phyloP scores from a whole-genome alignment of 1,140 invertebrate genomes.

The Ruditapes philippinarum region DNA sequence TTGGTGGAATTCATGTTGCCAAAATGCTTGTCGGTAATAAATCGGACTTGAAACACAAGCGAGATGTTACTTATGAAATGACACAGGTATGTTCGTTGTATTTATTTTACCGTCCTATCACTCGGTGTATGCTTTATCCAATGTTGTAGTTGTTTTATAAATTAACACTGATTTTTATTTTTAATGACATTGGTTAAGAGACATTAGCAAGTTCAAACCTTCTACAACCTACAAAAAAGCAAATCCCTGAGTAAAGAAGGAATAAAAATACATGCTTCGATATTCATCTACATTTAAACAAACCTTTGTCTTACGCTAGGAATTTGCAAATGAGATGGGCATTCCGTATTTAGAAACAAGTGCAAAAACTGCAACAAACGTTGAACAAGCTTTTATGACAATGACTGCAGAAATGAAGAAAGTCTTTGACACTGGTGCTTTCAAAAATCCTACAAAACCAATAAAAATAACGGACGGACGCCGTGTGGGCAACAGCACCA shows the following conservation, averaged over 20 bases:
- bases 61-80: conserved; percentile 93
- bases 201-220: too few relatives aligned
- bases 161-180: too few relatives aligned
- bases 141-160: too few relatives aligned
- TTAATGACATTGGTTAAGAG: too few relatives aligned
- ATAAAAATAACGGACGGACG: conserved; percentile 7
- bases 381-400: conserved; percentile 87
- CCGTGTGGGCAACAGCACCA: not conserved
- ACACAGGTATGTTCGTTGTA: conserved; percentile 94
- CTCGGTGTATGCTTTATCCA: too few relatives aligned
- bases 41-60: conserved; percentile 91
- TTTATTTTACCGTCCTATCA: too few relatives aligned
- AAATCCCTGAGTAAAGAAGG: too few relatives aligned
- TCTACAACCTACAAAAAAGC: too few relatives aligned
- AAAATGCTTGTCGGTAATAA: conserved; percentile 99
- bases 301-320: too few relatives aligned
- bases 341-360: conserved; percentile 91
- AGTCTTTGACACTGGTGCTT: conserved; percentile 79
- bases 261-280: too few relatives aligned
- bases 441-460: not conserved
- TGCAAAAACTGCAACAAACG: conserved; percentile 87
- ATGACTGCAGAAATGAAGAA: conserved; percentile 88
- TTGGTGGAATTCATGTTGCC: conserved; percentile 99
- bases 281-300: too few relatives aligned
- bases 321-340: conserved; percentile 98